phyloP scores from a whole-genome alignment of 2,797 vertebrate species.

The Amphiprion clarkii region DNA sequence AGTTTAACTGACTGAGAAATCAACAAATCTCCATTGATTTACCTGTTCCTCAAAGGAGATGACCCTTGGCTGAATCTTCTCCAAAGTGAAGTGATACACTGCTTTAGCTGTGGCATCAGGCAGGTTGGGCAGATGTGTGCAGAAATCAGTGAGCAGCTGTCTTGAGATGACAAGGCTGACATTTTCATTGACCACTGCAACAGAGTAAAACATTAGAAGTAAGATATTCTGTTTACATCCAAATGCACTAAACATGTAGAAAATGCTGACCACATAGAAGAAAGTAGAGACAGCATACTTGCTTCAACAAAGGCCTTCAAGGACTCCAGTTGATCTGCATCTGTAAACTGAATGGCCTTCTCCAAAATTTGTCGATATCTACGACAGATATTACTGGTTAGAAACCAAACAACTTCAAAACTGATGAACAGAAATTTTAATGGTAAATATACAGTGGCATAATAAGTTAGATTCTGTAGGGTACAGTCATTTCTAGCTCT shows the following conservation, averaged over 20 bases:
- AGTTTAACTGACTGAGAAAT: neutral
- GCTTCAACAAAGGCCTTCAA: constrained; percentile 99
- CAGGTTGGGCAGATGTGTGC: constrained; percentile 93
- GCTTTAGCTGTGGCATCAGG: constrained; percentile 96
- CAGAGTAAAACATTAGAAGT: neutral
- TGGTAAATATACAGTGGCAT: too few relatives aligned
- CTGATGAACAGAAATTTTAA: neutral
- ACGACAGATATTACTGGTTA: constrained; percentile 39
- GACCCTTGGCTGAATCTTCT: constrained; percentile 98
- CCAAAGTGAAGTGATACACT: constrained; percentile 97
- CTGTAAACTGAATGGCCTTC: constrained; percentile 94
- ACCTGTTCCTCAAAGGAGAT: constrained; percentile 99
- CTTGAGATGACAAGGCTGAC: constrained; percentile 98
- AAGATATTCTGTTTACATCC: neutral
- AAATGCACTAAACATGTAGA: neutral
- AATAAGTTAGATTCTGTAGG: too few relatives aligned
- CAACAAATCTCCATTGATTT: constrained; percentile 37
- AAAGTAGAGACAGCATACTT: constrained; percentile 86
- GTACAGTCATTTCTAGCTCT: neutral
- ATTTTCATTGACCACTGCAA: constrained; percentile 97
- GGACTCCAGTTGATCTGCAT: constrained; percentile 94
- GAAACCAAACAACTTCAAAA: neutral
- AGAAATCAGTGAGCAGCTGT: constrained; percentile 97
- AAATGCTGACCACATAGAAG: neutral
- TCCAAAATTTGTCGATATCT: constrained; percentile 98